Evolutionary conservation across 1,140 invertebrate genomes (phyloP), one percentile per base, ranked within the genome.

Genomic region (Cherax quadricarinatus): DNA sequence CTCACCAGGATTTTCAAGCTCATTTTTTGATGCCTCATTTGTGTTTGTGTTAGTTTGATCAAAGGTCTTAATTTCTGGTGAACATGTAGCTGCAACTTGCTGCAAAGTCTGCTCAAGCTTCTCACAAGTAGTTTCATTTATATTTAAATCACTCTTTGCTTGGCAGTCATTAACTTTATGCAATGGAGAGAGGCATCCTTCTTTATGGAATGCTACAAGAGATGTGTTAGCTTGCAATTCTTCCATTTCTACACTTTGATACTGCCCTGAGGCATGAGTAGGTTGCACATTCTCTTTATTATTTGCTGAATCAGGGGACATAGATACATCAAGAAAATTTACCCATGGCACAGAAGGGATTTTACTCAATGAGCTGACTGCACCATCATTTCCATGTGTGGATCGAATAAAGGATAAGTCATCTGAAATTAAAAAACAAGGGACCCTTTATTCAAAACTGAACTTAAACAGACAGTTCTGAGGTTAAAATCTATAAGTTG

Each of bases 281-380:
- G 70, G 70, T 75, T 75, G 7, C 24, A 75, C 24, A 75, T 75
- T 75, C 70, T 75, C 70, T 30, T 75, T 75, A 75, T 75, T 30
- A 18, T 70, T 70, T 30, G 7, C n/a, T 30, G 70, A 24, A 30
- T 30, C 3, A 75, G n/a, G 12, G 24, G n/a, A 75, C 9, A 24
- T 7, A 75, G 70, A 5, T 75, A 10, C 70, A 24, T 30, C 70
- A 75, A 12, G 6, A 10, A 30, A 5, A 30, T 30, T 75, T 75
- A 75, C 12, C n/a, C 30, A n/a, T 30, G 70, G 12, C 24, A 75
- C 12, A 9, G 3, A 9, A 3, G 12, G 30, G n/a, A 9, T 30
- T 21, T 75, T n/a, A 75, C 21, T 30, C 7, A 9, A 12, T 1
- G 21, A 75, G 6, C 7, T 75, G 70, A 6, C 3, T 7, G 70